Conservation (phyloP, 1,140 invertebrate genomes). For the Drosophila bifasciata region DNA sequence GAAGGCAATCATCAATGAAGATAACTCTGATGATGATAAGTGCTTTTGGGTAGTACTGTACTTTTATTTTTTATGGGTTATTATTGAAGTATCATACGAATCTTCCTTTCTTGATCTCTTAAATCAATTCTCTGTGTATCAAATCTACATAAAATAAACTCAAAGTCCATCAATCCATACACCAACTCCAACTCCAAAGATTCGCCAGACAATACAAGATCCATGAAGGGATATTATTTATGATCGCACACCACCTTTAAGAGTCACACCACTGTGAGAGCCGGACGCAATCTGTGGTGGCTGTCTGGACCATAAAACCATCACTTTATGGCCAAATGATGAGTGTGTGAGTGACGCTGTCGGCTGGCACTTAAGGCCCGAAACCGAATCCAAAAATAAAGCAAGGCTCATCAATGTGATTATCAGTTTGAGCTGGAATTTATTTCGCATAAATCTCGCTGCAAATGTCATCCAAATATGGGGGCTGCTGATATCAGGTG, state of each 20-base stretch:
- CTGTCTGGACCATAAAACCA: constrained; percentile 58
- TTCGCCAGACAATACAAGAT: background rate
- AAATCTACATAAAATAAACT: too few species aligned
- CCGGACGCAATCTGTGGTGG: constrained; percentile 43
- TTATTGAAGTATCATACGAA: too few species aligned
- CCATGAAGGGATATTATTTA: constrained; percentile 36
- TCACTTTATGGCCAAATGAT: constrained; percentile 64
- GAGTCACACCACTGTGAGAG: constrained; percentile 17
- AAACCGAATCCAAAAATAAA: constrained; percentile 66
- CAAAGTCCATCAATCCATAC: background rate
- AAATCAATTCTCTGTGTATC: too few species aligned
- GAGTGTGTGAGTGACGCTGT: constrained; percentile 59
- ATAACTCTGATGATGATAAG: background rate
- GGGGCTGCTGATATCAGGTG: constrained; percentile 39
- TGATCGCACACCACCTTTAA: constrained; percentile 44
- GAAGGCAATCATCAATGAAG: background rate
- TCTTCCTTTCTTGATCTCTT: too few species aligned
- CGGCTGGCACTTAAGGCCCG: constrained; percentile 56
- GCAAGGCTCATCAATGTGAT: constrained; percentile 65
- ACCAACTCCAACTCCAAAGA: background rate
- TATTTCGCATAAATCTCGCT: constrained; percentile 62
- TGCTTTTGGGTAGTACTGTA: too few species aligned
- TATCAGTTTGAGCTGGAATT: constrained; percentile 51
- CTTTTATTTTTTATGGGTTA: too few species aligned
- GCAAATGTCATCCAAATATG: constrained; percentile 12